phyloP scores from a whole-genome alignment of 2,888 invertebrate genomes.

The Acleris emargana region DNA sequence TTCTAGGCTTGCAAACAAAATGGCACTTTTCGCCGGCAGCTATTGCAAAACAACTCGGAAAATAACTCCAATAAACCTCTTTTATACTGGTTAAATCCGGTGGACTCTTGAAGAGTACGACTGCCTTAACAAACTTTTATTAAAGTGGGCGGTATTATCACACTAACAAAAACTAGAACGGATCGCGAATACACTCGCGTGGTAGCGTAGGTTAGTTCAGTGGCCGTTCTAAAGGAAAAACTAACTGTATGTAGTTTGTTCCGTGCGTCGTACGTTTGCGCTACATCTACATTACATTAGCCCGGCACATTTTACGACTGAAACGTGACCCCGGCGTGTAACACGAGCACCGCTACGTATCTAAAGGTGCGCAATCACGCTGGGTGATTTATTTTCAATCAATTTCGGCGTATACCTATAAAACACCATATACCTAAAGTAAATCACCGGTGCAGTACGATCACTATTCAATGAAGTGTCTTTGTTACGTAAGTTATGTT shows the following conservation, averaged over 20 bases:
- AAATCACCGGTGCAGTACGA: slow-evolving; percentile 4
- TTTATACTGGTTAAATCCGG: slow-evolving; percentile 3
- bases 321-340: slow-evolving; percentile 45
- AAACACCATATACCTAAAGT: slow-evolving; percentile 15
- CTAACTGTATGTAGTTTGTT: slow-evolving; percentile 37
- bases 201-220: slow-evolving; percentile 18
- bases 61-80: neutral
- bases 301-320: slow-evolving; percentile 47
- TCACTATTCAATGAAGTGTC: too few species aligned
- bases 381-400: slow-evolving; percentile 35
- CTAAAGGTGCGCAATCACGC: slow-evolving; percentile 13
- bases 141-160: slow-evolving; percentile 36
- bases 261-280: slow-evolving; percentile 47
- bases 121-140: slow-evolving; percentile 30
- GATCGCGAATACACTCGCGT: too few species aligned
- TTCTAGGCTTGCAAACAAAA: slow-evolving; percentile 3
- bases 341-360: slow-evolving; percentile 22
- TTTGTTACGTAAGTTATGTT: too few species aligned
- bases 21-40: slow-evolving; percentile 1
- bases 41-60: neutral
- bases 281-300: slow-evolving; percentile 45
- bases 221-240: slow-evolving; percentile 47
- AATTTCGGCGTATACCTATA: slow-evolving; percentile 26
- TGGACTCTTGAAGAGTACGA: slow-evolving; percentile 19
- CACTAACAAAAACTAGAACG: slow-evolving; percentile 26